Evolutionary conservation across 2,113 vertebrate genomes (phyloP).

Genomic region (Lycaon pictus): DNA sequence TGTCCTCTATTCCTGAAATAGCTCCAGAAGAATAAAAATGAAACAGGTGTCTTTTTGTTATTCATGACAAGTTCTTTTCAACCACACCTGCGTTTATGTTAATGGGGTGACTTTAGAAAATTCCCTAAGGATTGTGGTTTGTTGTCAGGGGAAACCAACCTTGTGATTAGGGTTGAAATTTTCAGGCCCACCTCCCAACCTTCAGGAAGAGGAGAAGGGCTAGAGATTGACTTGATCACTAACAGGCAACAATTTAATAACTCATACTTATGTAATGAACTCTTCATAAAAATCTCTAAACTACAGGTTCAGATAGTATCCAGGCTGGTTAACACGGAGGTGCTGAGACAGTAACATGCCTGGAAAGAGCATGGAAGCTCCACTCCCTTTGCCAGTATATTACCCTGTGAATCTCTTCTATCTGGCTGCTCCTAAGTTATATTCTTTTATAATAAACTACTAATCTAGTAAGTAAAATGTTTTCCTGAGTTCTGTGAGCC

Average conservation of each 20-base stretch:
- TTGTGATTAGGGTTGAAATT: neutral
- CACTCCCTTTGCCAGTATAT: no score
- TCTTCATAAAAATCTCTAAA: neutral
- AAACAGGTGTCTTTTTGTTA: neutral
- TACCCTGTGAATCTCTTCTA: no score
- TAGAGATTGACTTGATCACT: neutral
- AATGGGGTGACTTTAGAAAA: neutral
- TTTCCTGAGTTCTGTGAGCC: neutral
- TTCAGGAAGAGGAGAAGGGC: neutral
- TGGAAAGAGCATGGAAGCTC: neutral
- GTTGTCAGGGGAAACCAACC: neutral
- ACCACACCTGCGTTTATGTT: neutral
- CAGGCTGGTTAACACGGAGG: neutral
- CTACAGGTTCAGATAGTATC: neutral
- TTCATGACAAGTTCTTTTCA: neutral
- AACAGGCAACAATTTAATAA: neutral
- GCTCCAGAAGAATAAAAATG: neutral
- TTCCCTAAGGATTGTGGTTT: neutral
- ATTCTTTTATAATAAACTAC: neutral
- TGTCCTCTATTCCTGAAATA: neutral
- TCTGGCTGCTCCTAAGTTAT: neutral
- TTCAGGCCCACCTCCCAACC: neutral
- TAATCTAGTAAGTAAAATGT: slow-evolving; percentile 6
- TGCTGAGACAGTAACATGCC: fast-evolving
- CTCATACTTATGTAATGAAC: neutral